A percentile compares a stretch with the other conserved stretches of the same genome.
These are phyloP conservation scores for Wasmannia auropunctata DNA, from an alignment of 1,140 invertebrate species.

Conservation along the genomic window DNA sequence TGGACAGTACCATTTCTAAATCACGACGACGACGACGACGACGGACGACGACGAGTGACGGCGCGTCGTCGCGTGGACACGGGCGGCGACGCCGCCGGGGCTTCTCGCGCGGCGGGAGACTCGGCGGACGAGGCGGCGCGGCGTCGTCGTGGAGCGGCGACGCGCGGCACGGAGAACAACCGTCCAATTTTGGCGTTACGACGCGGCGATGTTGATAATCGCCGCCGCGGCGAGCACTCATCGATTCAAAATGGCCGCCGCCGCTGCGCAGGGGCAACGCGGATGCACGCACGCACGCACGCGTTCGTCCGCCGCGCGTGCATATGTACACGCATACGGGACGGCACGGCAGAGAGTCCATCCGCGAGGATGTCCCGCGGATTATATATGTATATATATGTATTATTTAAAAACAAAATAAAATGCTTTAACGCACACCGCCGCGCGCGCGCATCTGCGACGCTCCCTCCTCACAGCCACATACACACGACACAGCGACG, in stretches of 20 bases:
- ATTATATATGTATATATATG: no score
- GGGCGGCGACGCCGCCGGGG: neutral
- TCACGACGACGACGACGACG: neutral
- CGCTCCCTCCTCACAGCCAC: neutral
- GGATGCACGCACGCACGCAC: neutral
- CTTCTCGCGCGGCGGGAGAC: neutral
- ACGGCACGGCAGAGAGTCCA: no score
- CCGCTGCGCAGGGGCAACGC: slow-evolving; percentile 40
- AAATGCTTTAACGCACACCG: neutral
- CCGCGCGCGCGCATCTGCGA: neutral
- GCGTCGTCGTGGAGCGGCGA: neutral
- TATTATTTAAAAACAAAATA: no score
- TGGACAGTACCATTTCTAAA: neutral
- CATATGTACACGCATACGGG: no score
- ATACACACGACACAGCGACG: neutral
- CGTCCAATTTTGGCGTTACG: slow-evolving; percentile 57
- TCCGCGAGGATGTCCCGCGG: neutral
- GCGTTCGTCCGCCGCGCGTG: neutral
- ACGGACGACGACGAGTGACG: neutral
- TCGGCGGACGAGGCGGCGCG: neutral
- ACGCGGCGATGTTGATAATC: slow-evolving; percentile 59
- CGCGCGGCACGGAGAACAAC: slow-evolving; percentile 29
- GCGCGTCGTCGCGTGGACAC: neutral
- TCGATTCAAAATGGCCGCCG: slow-evolving; percentile 74
- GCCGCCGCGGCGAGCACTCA: slow-evolving; percentile 61